A percentile compares a stretch with the other conserved stretches of the same genome.
Conservation (phyloP, 1,140 invertebrate species). For the Rhyacophila brunnea region DNA sequence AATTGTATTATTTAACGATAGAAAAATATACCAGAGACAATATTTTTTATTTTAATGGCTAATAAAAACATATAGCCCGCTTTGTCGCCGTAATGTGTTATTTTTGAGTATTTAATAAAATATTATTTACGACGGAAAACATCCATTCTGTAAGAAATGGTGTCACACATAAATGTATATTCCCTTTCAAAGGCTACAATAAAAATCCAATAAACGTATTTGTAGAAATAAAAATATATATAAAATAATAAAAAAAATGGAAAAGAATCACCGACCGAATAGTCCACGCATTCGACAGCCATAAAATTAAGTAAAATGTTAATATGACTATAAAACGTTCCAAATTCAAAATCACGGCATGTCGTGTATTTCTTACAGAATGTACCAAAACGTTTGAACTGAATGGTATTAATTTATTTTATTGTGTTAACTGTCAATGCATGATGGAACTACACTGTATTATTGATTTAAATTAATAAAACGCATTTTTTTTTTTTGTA, state of each 20-base stretch:
- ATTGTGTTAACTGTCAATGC: too few species aligned
- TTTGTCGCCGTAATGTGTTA: too few species aligned
- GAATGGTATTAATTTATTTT: too few species aligned
- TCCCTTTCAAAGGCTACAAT: constrained; percentile 12
- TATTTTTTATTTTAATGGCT: too few species aligned
- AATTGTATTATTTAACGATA: too few species aligned
- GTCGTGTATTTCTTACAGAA: background rate
- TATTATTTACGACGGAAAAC: constrained; percentile 17
- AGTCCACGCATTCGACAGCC: background rate
- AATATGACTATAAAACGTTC: constrained; percentile 26
- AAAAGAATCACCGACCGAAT: constrained; percentile 6
- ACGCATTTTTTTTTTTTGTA: too few species aligned
- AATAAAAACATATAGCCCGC: too few species aligned
- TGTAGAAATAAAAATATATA: constrained; percentile 15
- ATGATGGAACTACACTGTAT: too few species aligned
- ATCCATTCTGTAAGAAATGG: background rate
- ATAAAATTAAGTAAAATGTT: constrained; percentile 31
- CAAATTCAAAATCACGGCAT: constrained; percentile 13
- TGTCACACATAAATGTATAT: background rate
- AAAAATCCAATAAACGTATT: constrained; percentile 9
- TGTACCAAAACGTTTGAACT: too few species aligned
- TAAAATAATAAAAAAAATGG: background rate
- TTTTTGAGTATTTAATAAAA: background rate
- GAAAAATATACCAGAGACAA: too few species aligned
- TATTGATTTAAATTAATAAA: too few species aligned